Evolutionary conservation across 2,797 vertebrate species (phyloP), one percentile per base, ranked within the genome.

Genomic region (Eptatretus atami): DNA sequence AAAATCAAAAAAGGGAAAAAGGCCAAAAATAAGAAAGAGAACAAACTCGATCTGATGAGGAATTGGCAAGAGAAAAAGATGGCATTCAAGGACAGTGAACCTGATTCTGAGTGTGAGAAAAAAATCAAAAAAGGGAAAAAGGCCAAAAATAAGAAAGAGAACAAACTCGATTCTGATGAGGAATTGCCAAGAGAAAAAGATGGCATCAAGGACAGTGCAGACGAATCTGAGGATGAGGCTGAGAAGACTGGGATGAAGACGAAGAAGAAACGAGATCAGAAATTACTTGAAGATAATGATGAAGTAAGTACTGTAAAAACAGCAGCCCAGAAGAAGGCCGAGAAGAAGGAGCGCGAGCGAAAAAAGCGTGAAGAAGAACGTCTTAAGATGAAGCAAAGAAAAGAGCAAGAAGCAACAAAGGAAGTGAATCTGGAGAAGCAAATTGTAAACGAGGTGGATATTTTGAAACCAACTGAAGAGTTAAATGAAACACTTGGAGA

Each of bases 261-360:
- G 65, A 77, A 77, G 71, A 75, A 68, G 1, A 68, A 55, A 24
- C 67, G 53, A 0, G 68, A 68, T 67, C 66, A 70, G 66, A 67
- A 69, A 61, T 77, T 72, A 3, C 69, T 72, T 9, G 78, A 63
- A 0, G 77, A 73, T 53, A 81, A 77, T 63, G 81, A 73, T 1
- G 76, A 80, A 3, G 81, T 82, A 64, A 77, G 78, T 0, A 94
- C 81, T 74, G 82, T 96, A 63, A 98, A 98, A 75, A 90, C 92
- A 0, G 80, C 84, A 9, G 86, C 86, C 3, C 88, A 98, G 73
- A 96, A 98, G 73, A 95, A 93, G 68, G 87, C 87, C 1, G 88
- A 98, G 74, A 98, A 98, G 74, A 98, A 94, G 71, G 88, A 94
- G 70, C 71, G 88, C 1, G 92, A 98, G 11, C 78, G 68, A 61